These are phyloP conservation scores for Heteronetta atricapilla DNA, from an alignment of 2,113 vertebrate species.

Conservation along the genomic window DNA sequence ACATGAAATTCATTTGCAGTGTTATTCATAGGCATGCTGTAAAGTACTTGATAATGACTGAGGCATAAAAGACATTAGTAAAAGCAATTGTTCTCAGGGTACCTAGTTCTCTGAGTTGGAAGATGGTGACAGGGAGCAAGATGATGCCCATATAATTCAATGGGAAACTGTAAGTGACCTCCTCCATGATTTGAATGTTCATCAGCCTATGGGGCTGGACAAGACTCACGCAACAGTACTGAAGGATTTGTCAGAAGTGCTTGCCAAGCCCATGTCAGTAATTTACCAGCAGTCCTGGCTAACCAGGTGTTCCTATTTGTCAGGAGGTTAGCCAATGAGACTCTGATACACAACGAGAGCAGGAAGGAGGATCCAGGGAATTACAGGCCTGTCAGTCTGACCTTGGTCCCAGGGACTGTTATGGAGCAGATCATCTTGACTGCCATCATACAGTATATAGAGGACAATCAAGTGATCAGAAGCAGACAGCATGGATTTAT, in stretches of 20 bases:
- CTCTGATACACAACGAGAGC: background rate
- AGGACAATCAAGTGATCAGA: background rate
- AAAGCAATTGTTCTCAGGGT: background rate
- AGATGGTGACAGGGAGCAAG: background rate
- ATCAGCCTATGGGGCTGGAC: background rate
- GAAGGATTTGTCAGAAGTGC: too few species aligned
- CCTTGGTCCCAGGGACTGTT: background rate
- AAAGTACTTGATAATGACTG: background rate
- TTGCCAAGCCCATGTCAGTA: background rate
- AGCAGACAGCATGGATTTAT: background rate
- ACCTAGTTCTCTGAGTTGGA: background rate
- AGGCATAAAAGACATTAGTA: background rate
- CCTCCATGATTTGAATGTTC: background rate
- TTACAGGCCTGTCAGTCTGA: background rate
- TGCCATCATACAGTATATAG: background rate
- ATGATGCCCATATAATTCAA: background rate
- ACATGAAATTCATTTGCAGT: background rate
- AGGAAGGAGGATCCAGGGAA: background rate
- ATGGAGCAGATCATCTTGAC: background rate
- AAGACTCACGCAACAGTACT: background rate
- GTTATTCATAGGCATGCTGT: background rate
- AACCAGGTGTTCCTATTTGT: background rate
- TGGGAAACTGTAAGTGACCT: background rate
- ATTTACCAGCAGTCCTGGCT: background rate
- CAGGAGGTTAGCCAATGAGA: background rate